Percentiles rank a stretch among this genome's conserved stretches.
These are phyloP conservation scores for Probaryconus sp. DNA, from an alignment of 1,140 invertebrate species.

Conservation along the genomic window DNA sequence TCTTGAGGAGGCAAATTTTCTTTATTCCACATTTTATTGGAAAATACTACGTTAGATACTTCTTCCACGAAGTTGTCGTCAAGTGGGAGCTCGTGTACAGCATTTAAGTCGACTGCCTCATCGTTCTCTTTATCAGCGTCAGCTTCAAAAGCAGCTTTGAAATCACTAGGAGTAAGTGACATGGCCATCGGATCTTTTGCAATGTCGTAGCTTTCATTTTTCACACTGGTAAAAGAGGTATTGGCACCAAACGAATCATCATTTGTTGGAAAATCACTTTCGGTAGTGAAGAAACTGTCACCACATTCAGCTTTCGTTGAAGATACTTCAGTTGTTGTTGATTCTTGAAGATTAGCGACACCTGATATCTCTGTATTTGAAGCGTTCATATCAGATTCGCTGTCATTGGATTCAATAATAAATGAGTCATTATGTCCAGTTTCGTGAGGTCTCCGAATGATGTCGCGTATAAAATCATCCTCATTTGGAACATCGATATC, in stretches of 20 bases:
- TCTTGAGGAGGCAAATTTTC: constrained; percentile 31
- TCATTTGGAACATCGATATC: constrained; percentile 82
- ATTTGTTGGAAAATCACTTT: constrained; percentile 66
- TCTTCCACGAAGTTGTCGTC: constrained; percentile 80
- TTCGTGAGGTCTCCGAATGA: constrained; percentile 80
- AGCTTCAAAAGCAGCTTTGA: constrained; percentile 79
- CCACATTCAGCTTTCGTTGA: constrained; percentile 79
- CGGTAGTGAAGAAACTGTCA: constrained; percentile 70
- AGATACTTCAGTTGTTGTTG: constrained; percentile 72
- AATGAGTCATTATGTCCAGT: constrained; percentile 75
- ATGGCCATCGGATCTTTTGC: constrained; percentile 83
- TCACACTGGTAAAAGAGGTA: constrained; percentile 58
- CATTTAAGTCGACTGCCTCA: constrained; percentile 81
- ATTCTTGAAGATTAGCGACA: constrained; percentile 10
- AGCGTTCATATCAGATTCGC: constrained; percentile 55
- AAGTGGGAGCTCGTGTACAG: constrained; percentile 81
- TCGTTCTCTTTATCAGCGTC: neutral
- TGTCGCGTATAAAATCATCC: constrained; percentile 81
- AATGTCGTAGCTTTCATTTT: constrained; percentile 61
- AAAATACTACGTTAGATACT: constrained; percentile 60
- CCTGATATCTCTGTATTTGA: neutral
- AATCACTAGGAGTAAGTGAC: constrained; percentile 83
- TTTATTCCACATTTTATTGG: constrained; percentile 49
- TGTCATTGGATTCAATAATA: constrained; percentile 77
- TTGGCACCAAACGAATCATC: constrained; percentile 62